Conservation (phyloP, 2,888 invertebrate species). For the Portevinia maculata region DNA sequence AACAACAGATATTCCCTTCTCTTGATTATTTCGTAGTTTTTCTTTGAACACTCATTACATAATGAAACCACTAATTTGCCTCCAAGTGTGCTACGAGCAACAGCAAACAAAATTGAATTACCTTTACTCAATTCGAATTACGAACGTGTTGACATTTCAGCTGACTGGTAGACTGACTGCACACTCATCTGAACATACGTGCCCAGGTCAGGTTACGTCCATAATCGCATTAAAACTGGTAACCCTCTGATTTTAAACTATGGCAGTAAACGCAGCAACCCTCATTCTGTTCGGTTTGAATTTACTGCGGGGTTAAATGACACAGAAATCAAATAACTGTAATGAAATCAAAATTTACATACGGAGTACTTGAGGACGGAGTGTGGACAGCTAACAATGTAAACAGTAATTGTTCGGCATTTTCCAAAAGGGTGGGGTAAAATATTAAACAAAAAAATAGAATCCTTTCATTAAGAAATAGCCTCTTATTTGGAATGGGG, state of each 20-base stretch:
- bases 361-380: constrained; percentile 12
- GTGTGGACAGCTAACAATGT: constrained; percentile 32
- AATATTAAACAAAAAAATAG: no score
- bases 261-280: constrained; percentile 28
- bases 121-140: constrained; percentile 15
- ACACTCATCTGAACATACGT: constrained; percentile 38
- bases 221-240: constrained; percentile 67
- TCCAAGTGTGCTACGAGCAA: constrained; percentile 41
- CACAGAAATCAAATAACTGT: constrained; percentile 67
- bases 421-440: background rate
- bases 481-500: background rate
- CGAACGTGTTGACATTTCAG: constrained; percentile 61
- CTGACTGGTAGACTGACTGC: constrained; percentile 35
- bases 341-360: constrained; percentile 64
- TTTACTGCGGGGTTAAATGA: constrained; percentile 52
- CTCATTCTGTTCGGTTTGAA: background rate
- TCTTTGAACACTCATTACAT: constrained; percentile 75
- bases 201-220: constrained; percentile 60
- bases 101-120: constrained; percentile 63
- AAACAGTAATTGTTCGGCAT: constrained; percentile 22
- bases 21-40: constrained; percentile 48
- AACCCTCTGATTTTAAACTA: constrained; percentile 66
- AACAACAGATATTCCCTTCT: constrained; percentile 60
- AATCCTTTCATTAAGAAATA: constrained; percentile 9
- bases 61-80: constrained; percentile 81